Conservation (phyloP, 2,797 vertebrate species). For the Hafferia zeledoni region DNA sequence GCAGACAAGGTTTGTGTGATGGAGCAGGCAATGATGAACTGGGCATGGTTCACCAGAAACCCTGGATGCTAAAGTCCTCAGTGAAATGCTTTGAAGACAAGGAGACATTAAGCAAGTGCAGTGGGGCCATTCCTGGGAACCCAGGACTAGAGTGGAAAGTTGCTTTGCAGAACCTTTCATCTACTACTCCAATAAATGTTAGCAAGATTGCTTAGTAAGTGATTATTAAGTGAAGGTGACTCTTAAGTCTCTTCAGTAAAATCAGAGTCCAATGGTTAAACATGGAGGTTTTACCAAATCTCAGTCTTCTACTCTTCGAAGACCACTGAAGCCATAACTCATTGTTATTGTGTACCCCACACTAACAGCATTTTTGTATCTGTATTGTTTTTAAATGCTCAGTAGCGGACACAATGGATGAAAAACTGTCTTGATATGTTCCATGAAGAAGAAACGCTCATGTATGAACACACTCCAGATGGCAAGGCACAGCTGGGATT, state of each 20-base stretch:
- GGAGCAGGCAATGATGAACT: neutral
- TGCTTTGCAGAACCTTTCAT: neutral
- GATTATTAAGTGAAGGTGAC: neutral
- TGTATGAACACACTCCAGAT: neutral
- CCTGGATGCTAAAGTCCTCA: neutral
- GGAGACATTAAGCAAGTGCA: neutral
- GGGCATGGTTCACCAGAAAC: neutral
- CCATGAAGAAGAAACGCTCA: neutral
- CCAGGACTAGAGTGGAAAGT: neutral
- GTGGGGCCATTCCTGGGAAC: neutral
- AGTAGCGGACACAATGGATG: neutral
- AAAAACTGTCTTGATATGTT: neutral
- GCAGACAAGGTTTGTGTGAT: neutral
- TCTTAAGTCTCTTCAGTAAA: neutral
- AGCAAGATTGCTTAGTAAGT: neutral
- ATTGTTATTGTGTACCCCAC: neutral
- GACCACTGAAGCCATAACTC: neutral
- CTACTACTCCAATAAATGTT: neutral
- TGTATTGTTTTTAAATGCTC: neutral
- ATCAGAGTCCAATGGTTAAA: neutral
- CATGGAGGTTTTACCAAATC: neutral
- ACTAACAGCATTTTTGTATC: neutral
- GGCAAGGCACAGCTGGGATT: neutral
- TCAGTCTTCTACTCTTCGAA: neutral
- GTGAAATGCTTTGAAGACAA: neutral